phyloP scores from a whole-genome alignment of 2,888 invertebrate species.

The Bhutanitis thaidina region DNA sequence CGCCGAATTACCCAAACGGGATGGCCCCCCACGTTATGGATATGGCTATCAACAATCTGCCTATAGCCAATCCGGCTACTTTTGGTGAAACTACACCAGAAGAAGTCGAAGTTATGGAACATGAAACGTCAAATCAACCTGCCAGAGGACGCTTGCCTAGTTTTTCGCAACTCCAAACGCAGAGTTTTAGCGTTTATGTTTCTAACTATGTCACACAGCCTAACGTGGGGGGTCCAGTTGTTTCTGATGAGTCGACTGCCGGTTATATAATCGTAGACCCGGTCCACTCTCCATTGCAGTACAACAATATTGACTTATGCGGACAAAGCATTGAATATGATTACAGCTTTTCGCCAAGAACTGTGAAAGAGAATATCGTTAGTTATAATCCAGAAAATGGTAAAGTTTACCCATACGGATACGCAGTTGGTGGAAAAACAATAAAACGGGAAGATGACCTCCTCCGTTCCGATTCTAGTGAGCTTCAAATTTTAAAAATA shows the following conservation, averaged over 20 bases:
- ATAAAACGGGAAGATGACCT: conserved; percentile 60
- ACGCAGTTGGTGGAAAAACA: conserved; percentile 62
- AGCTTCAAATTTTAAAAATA: conserved; percentile 66
- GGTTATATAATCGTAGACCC: conserved; percentile 71
- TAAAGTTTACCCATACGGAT: conserved; percentile 60
- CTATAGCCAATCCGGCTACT: conserved; percentile 88
- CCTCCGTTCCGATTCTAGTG: conserved; percentile 50
- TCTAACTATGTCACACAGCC: conserved; percentile 80
- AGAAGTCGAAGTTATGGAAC: conserved; percentile 72
- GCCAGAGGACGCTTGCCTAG: conserved; percentile 80
- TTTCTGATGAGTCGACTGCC: conserved; percentile 74
- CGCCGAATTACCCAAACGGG: conserved; percentile 90
- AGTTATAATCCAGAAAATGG: conserved; percentile 56
- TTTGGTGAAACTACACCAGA: conserved; percentile 85
- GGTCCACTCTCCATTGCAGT: conserved; percentile 57
- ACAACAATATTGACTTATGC: conserved; percentile 52
- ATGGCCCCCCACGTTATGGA: conserved; percentile 92
- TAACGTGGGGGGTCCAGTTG: conserved; percentile 89
- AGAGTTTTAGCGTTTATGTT: conserved; percentile 79
- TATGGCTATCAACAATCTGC: conserved; percentile 85
- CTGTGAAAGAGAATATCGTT: conserved; percentile 56
- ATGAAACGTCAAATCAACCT: conserved; percentile 61
- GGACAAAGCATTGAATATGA: conserved; percentile 61
- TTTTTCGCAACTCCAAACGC: conserved; percentile 83
- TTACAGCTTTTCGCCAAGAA: conserved; percentile 58